Evolutionary conservation across 1,140 invertebrate species (phyloP), one percentile per base, ranked within the genome.

Genomic region (Hycleus cichorii): DNA sequence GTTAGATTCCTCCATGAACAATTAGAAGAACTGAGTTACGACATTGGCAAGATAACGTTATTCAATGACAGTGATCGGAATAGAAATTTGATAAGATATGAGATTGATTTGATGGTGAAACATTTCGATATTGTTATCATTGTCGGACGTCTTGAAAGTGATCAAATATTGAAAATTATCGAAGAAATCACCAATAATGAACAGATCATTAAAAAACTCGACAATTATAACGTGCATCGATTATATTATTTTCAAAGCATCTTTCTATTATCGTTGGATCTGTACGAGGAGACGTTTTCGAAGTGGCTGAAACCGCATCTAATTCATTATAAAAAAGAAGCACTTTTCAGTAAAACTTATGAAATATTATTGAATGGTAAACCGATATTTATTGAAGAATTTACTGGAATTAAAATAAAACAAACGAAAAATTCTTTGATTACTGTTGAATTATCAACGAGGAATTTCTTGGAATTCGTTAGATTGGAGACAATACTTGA

Each of bases 121-220:
- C 46, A 63, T 40, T 59, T 25, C 24, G 64, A 66, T 50, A 10
- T 63, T 11, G 46, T 63, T 0, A 59, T 66, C n/a, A 47, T 58
- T 9, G 26, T 64, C 4, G 42, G 43, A 10, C 42, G 49, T 24
- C 32, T 47, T 7, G 40, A 51, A 10, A 43, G 39, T 42, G 50
- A 43, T 11, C 38, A 27, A n/a, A 39, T 62, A 39, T 48, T 46
- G 10, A 51, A 55, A 58, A 3, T 11, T 64, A 42, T 51, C 44
- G n/a, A 59, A 52, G 39, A 44, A 62, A 25, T 7, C 32, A 7
- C 32, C 7, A 32, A 7, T 32, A 32, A 32, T 32, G 32, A 32
- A 4, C 32, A 32, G 7, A 32, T 32, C 7, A 32, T 32, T 7
- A 32, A 32, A 7, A 32, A 32, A 32, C 0, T 32, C 7, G 32